Percentiles rank a stretch among this genome's conserved stretches.
These are phyloP conservation scores for Hylia prasina DNA, from an alignment of 2,113 vertebrate genomes.

Conservation along the genomic window DNA sequence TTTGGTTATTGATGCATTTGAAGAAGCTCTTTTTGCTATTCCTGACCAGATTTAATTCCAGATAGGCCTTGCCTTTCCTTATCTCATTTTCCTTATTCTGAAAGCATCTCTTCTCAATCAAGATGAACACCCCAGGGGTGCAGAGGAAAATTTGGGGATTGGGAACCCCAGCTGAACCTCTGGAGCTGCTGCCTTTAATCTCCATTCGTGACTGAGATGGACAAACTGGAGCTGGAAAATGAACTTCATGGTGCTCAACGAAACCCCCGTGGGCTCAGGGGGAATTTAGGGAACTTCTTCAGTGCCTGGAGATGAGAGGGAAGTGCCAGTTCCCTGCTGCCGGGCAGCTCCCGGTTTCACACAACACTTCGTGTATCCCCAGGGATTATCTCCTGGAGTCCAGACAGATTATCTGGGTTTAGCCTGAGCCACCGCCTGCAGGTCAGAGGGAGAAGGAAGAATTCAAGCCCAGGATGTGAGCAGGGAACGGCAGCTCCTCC, in stretches of 20 bases:
- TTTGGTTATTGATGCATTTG: background rate
- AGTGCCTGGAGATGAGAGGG: background rate
- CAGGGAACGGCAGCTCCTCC: background rate
- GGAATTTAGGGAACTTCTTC: background rate
- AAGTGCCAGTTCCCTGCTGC: background rate
- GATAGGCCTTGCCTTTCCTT: background rate
- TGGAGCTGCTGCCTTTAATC: background rate
- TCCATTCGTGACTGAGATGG: background rate
- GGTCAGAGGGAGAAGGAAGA: background rate
- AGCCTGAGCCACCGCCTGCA: background rate
- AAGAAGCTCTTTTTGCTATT: background rate
- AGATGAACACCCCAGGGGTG: background rate
- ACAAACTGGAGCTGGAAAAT: background rate
- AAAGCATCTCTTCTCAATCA: background rate
- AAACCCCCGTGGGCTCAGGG: background rate
- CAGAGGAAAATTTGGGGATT: background rate
- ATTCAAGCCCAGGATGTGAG: background rate
- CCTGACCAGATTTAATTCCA: background rate
- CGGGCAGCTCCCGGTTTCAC: background rate
- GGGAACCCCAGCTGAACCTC: background rate
- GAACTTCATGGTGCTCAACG: accelerated
- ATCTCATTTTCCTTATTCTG: background rate
- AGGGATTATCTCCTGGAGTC: background rate
- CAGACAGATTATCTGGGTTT: constrained; percentile 22
- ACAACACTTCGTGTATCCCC: background rate